Percentiles rank a stretch among this genome's conserved stretches.
These are phyloP conservation scores for Eretmochelys imbricata DNA, from an alignment of 2,113 vertebrate genomes.

Conservation along the genomic window DNA sequence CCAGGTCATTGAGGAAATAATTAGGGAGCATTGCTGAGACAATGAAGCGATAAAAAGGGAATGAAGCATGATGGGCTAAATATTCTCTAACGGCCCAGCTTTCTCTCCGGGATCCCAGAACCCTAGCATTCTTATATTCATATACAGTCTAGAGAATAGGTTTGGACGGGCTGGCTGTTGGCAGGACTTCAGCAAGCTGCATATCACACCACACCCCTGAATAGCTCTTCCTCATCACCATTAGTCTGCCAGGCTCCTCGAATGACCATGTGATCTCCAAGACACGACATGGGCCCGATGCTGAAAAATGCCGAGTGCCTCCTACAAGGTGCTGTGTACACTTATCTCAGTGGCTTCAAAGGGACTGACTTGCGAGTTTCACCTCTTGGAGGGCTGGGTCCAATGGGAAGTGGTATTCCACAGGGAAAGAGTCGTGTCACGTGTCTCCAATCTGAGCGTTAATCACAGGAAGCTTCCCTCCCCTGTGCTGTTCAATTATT, in stretches of 20 bases:
- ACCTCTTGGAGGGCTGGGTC: background rate
- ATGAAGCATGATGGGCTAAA: background rate
- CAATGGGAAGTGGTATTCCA: background rate
- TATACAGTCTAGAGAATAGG: background rate
- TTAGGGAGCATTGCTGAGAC: background rate
- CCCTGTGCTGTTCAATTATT: background rate
- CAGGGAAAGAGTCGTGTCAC: accelerated
- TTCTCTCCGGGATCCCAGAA: background rate
- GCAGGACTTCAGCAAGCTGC: background rate
- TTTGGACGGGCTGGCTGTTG: background rate
- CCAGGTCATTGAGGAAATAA: background rate
- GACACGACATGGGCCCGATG: background rate
- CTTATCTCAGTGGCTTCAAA: accelerated
- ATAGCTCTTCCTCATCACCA: background rate
- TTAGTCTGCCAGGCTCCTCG: background rate
- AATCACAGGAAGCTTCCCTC: background rate
- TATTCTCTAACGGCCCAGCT: background rate
- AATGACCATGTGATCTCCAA: background rate
- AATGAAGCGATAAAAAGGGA: background rate
- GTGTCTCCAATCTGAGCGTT: background rate
- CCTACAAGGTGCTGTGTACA: background rate
- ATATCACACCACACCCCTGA: background rate
- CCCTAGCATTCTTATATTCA: background rate
- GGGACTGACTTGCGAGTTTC: accelerated
- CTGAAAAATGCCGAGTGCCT: background rate